Conservation (phyloP, 2,113 vertebrate species). For the Irena cyanogastra region DNA sequence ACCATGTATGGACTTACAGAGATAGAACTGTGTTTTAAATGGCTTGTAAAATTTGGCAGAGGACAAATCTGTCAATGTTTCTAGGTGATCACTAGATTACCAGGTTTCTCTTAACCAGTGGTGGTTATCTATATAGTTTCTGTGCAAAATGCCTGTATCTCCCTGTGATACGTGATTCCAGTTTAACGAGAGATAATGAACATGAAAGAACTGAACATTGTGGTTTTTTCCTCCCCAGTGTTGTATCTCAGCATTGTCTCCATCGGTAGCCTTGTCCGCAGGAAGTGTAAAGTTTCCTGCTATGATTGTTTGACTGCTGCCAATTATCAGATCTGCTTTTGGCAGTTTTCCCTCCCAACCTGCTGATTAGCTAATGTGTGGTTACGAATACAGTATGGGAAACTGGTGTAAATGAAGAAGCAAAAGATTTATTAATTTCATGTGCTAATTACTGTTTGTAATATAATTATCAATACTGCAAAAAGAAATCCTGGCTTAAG, state of each 20-base stretch:
- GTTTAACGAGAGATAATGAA: slow-evolving; percentile 8
- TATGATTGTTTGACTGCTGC: slow-evolving; percentile 61
- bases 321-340: slow-evolving; percentile 54
- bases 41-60: neutral
- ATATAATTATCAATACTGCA: slow-evolving; percentile 34
- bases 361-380: slow-evolving; percentile 57
- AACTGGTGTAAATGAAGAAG: slow-evolving; percentile 31
- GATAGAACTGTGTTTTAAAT: neutral
- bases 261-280: slow-evolving; percentile 34
- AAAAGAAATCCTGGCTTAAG: slow-evolving; percentile 36
- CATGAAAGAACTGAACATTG: neutral
- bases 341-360: slow-evolving; percentile 55
- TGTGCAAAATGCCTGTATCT: neutral
- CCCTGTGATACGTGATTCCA: neutral
- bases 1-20: neutral
- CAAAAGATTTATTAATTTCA: slow-evolving; percentile 56
- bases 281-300: slow-evolving; percentile 63
- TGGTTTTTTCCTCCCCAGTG: neutral
- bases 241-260: slow-evolving; percentile 21
- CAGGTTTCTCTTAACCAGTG: neutral
- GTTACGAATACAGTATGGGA: slow-evolving; percentile 58
- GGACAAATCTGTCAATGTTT: neutral
- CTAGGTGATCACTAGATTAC: neutral
- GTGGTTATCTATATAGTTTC: neutral
- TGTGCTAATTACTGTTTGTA: slow-evolving; percentile 39